Percentiles rank a stretch among this genome's conserved stretches.
Evolutionary conservation across 2,888 invertebrate species (phyloP).

Genomic region (Pomacea canaliculata): DNA sequence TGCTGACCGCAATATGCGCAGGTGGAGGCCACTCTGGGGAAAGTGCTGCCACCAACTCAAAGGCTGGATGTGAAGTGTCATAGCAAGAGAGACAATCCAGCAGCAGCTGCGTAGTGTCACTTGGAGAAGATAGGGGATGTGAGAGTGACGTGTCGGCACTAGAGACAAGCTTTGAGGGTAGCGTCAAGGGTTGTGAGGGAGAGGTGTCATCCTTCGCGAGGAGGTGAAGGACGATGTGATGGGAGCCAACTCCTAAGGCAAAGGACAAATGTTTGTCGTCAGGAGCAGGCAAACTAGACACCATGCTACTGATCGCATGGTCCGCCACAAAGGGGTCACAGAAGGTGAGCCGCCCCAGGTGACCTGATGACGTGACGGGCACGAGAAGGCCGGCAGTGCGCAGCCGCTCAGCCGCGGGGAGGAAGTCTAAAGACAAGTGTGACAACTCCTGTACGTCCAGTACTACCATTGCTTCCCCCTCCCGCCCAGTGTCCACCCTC

Average conservation of each 20-base stretch:
- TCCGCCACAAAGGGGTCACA: slow-evolving; percentile 8
- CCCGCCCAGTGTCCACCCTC: neutral
- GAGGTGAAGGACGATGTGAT: neutral
- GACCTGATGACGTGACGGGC: neutral
- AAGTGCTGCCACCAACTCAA: neutral
- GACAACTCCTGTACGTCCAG: neutral
- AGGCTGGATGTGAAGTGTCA: neutral
- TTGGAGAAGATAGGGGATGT: too few species aligned
- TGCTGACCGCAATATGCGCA: too few species aligned
- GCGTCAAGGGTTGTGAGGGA: neutral
- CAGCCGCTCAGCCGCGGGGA: neutral
- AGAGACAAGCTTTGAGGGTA: too few species aligned
- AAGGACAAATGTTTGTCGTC: neutral
- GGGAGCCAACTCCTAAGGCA: neutral
- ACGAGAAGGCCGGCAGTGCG: neutral
- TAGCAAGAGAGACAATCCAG: neutral
- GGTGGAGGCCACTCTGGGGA: too few species aligned
- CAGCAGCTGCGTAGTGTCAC: neutral
- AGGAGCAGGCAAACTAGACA: too few species aligned
- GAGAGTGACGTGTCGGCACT: too few species aligned
- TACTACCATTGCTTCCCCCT: too few species aligned
- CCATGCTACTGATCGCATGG: neutral
- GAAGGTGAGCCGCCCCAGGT: neutral
- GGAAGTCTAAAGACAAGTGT: neutral
- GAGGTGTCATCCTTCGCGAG: neutral